phyloP scores from a whole-genome alignment of 2,888 invertebrate species.

The Lasioglossum villosulum region DNA sequence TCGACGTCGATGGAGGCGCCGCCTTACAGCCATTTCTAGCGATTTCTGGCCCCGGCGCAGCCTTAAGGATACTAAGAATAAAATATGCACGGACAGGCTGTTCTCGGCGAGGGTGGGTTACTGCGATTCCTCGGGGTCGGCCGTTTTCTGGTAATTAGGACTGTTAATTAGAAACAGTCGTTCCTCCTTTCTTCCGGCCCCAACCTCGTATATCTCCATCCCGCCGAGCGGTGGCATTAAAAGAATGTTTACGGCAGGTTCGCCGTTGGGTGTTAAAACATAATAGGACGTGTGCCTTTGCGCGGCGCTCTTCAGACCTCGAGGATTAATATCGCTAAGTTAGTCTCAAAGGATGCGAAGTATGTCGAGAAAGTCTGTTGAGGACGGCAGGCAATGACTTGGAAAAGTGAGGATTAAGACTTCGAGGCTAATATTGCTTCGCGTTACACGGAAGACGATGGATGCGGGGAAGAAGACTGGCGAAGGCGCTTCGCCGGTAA shows the following conservation, averaged over 20 bases:
- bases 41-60: too few species aligned
- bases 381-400: constrained; percentile 65
- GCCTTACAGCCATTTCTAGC: too few species aligned
- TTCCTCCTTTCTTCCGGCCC: constrained; percentile 43
- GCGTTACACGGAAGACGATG: constrained; percentile 46
- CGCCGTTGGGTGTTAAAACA: constrained; percentile 70
- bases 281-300: constrained; percentile 72
- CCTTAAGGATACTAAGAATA: constrained; percentile 78
- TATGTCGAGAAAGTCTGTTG: constrained; percentile 47
- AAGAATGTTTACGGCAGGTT: constrained; percentile 77
- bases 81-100: constrained; percentile 76
- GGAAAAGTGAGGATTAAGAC: constrained; percentile 80
- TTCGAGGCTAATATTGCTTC: constrained; percentile 61
- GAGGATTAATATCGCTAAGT: constrained; percentile 82
- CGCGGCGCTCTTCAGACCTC: constrained; percentile 62
- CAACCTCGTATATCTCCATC: constrained; percentile 49
- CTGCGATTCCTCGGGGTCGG: constrained; percentile 59
- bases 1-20: too few species aligned
- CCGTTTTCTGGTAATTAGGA: constrained; percentile 77
- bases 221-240: constrained; percentile 64
- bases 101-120: constrained; percentile 29
- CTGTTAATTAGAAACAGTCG: constrained; percentile 76
- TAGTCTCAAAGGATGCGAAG: constrained; percentile 78
- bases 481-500: constrained; percentile 26
- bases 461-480: background rate